phyloP scores from a whole-genome alignment of 2,113 vertebrate species.

The Atlantisia rogersi region DNA sequence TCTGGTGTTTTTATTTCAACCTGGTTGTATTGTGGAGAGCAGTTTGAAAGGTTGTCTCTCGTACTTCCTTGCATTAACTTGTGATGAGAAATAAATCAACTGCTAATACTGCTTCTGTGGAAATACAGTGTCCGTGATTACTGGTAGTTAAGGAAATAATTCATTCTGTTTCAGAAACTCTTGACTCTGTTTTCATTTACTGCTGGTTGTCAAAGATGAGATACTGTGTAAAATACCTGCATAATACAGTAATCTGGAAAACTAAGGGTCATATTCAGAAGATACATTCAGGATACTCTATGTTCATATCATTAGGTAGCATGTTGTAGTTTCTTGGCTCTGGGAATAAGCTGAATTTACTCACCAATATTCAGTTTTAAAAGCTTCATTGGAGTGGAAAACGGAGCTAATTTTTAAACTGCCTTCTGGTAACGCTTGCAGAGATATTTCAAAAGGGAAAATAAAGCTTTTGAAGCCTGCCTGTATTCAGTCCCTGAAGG shows the following conservation, averaged over 20 bases:
- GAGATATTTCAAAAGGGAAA: background rate
- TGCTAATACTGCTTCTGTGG: conserved; percentile 21
- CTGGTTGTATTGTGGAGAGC: background rate
- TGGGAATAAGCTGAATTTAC: background rate
- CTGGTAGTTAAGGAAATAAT: background rate
- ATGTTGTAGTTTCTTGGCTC: background rate
- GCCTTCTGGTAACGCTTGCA: background rate
- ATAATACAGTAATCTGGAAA: conserved; percentile 4
- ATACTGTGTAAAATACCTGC: background rate
- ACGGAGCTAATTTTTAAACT: background rate
- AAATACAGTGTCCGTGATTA: background rate
- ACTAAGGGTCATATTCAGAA: background rate
- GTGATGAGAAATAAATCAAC: background rate
- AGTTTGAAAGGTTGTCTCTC: background rate
- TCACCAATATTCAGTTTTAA: background rate
- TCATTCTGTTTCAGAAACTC: background rate
- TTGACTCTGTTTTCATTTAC: background rate
- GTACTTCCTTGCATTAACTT: background rate
- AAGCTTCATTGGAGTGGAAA: conserved; percentile 16
- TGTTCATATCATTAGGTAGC: background rate
- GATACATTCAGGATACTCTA: background rate
- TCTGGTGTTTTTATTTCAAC: background rate
- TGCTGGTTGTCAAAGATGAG: background rate
- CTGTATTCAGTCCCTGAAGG: background rate
- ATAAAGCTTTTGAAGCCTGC: conserved; percentile 20